Base-by-base conservation (phyloP, 2,888 invertebrate genomes). In the Cephus pulcher region DNA sequence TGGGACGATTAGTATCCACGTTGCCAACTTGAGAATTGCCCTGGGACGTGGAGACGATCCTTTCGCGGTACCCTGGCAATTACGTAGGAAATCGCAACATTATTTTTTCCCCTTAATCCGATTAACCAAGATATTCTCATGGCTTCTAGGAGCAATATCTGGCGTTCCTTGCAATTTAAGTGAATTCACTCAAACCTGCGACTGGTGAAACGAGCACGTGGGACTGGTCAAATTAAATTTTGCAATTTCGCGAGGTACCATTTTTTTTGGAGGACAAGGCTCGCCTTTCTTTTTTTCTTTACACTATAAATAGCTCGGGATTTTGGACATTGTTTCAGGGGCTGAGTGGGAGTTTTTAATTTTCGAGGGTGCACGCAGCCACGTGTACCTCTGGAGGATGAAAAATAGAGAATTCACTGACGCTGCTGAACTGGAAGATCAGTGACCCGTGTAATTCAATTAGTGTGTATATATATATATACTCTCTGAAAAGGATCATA, bases 361-460 rank as follows among this genome's bases (percentile, higher is more conserved):
- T 56, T 56, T 23, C 56, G 56, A 23, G 56, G 56, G 56, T 56
- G 56, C 56, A 23, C 56, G 23, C 33, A 23, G 33, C 71, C 71
- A 71, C 71, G 71, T 15, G 11, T 34, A 37, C 6, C 33, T 11
- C 37, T n/a, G 34, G 74, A n/a, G 3, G 76, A 37, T n/a, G 69
- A 9, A 32, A 77, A 74, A 74, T 69, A 70, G 74, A 74, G 74
- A 77, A 40, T 74, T 77, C 77, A 69, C 74, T 40, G 78, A n/a
- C 37, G 69, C 33, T 75, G 40, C 75, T 75, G 75, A 78, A 78
- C 78, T 78, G 69, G 56, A 75, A 75, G 37, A 40, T 56, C 34
- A 70, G 69, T 56, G 75, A 75, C 75, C 75, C 71, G 78, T 71
- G 78, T 78, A 70, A 78, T 78, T 78, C 70, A 75, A 78, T 78